Conservation (phyloP, 2,888 invertebrate genomes). For the Lithosia quadra region DNA sequence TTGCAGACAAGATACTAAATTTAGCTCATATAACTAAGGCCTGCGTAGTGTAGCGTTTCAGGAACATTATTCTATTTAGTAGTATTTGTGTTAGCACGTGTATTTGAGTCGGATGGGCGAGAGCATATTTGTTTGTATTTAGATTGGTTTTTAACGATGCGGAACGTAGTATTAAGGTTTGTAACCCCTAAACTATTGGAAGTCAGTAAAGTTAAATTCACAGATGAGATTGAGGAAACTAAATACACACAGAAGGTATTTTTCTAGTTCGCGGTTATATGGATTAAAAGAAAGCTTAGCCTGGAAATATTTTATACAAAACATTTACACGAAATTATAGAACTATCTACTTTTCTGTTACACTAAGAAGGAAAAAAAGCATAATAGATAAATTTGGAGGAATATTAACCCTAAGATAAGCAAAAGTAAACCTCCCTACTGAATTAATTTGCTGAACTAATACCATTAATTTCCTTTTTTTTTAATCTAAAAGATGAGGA, state of each 20-base stretch:
- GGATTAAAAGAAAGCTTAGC: no score
- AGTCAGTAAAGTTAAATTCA: background rate
- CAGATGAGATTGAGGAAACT: background rate
- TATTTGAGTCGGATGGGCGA: background rate
- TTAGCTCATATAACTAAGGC: constrained; percentile 21
- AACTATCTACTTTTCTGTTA: no score
- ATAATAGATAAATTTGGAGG: no score
- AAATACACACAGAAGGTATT: background rate
- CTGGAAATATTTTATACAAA: no score
- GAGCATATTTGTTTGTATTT: background rate
- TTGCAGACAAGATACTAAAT: constrained; percentile 22
- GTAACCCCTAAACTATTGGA: background rate
- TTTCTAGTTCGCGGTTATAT: no score
- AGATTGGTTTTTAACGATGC: background rate
- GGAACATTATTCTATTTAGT: background rate
- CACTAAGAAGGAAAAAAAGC: no score
- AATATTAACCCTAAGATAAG: no score
- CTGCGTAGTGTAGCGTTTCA: constrained; percentile 9
- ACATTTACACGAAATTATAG: no score
- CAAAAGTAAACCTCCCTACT: no score
- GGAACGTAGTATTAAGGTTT: background rate
- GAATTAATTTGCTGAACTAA: no score
- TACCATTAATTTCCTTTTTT: no score
- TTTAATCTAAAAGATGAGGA: no score
- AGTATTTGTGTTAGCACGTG: constrained; percentile 11